Evolutionary conservation across 2,888 invertebrate species (phyloP), one percentile per base, ranked within the genome.

Genomic region (Sturmia bella): DNA sequence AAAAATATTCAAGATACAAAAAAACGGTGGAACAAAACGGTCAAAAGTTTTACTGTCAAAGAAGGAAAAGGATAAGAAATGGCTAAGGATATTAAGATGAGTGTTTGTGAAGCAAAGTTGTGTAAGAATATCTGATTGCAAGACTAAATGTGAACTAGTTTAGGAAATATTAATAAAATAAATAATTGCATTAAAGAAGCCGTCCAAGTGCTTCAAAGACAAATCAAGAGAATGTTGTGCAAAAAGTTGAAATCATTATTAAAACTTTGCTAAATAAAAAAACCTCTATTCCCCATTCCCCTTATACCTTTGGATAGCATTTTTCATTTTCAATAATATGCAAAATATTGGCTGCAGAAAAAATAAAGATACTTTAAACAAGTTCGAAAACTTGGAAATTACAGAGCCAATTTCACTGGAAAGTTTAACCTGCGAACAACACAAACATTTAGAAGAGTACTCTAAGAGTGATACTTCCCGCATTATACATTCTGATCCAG

Each of bases 331-430:
- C 79, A 73, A 82, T 86, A 89, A 87, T 89, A 90, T 90, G 90
- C 90, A 87, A 89, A 89, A 87, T 88, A 84, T 85, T 87, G 90
- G 86, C 21, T 64, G 72, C 12, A 32, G 48, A 13, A 48, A 83
- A 64, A 72, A 68, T 76, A 80, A 70, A 70, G 68, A 64, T 52
- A 84, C 63, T 69, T 54, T 84, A 52, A 84, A 84, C 72, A 84
- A 84, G 75, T 85, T 84, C 81, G 85, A 84, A 48, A 74, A 74
- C 70, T 75, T 74, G 78, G 52, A 78, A 70, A 32, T 64, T 39
- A 79, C 75, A 15, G 57, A 63, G 59, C 77, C 80, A 21, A 69
- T 66, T 21, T 84, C 80, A 74, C 56, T 81, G 68, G 81, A 77
- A 75, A 84, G 70, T 50, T 63, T 81, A 43, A 61, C 63, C 19